Evolutionary conservation across 1,140 invertebrate species (phyloP), one percentile per base, ranked within the genome.

Genomic region (Melanaphis sacchari): DNA sequence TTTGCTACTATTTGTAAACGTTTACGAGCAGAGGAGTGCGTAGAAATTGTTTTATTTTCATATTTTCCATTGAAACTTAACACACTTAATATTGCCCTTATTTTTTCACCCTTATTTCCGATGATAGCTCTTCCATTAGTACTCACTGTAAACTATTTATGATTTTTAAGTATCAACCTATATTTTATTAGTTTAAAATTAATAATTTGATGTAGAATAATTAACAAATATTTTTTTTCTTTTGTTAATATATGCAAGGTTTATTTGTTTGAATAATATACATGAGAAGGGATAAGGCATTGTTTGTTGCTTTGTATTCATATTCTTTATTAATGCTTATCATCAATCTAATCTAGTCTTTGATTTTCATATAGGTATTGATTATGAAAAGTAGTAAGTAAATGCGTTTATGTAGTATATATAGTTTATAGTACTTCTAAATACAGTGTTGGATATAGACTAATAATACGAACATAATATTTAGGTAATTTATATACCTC

Each of bases 391-490:
- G 9, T 9, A 31, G 6, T 66, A 15, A 31, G 11, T 59, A 31
- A 8, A 31, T 59, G 54, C 11, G 54, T 59, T 31, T 31, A 59
- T 66, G 11, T 11, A 66, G 26, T 59, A 0, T 66, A 66, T 31
- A n/a, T n/a, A 11, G 59, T 66, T 54, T 59, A 11, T 31, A 31
- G 54, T 66, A 66, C n/a, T n/a, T n/a, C 31, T 66, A 66, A 18
- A 49, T 66, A 7, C 31, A 66, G 59, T n/a, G 59, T n/a, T 66
- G 18, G 31, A 76, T 76, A n/a, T 76, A n/a, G 59, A 76, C n/a
- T 76, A 76, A 76, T 76, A 76, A 76, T 76, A 76, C 59, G n/a
- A 76, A 11, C 59, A 76, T n/a, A 76, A 76, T 76, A 76, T 76
- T 76, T 18, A 66, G 59, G 59, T 76, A 76, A 76, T 76, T 76